Conservation (phyloP, 1,140 invertebrate species). For the Sycobia sp. region DNA sequence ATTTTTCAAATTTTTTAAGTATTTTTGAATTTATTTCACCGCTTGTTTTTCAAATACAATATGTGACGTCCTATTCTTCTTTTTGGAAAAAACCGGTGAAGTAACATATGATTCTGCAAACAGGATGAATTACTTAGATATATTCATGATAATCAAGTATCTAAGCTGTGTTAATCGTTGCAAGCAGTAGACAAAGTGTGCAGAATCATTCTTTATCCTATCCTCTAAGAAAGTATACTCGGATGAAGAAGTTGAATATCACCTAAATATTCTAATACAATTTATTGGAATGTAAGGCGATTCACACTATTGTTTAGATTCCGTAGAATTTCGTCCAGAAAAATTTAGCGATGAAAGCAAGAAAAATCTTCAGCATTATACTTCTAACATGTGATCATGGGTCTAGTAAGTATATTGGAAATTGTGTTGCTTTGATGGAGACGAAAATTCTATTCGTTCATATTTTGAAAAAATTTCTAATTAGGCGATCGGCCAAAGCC, state of each 20-base stretch:
- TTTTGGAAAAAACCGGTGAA: constrained; percentile 54
- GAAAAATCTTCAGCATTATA: constrained; percentile 44
- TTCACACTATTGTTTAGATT: constrained; percentile 59
- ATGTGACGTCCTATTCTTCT: constrained; percentile 64
- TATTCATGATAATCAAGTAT: constrained; percentile 58
- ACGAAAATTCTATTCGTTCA: constrained; percentile 50
- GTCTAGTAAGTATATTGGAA: constrained; percentile 58
- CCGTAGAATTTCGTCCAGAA: constrained; percentile 63
- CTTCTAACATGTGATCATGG: constrained; percentile 65
- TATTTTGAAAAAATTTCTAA: constrained; percentile 46
- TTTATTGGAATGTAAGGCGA: constrained; percentile 62
- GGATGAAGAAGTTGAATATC: constrained; percentile 42
- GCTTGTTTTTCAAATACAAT: too few species aligned
- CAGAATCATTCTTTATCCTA: constrained; percentile 47
- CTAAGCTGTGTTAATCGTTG: constrained; percentile 65
- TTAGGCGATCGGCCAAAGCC: constrained; percentile 50
- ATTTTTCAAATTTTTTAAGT: constrained; percentile 51
- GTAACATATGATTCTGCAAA: constrained; percentile 42
- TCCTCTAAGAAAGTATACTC: constrained; percentile 22
- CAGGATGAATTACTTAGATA: constrained; percentile 45
- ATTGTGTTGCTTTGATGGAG: constrained; percentile 59
- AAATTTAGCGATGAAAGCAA: constrained; percentile 61
- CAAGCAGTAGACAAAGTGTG: constrained; percentile 60
- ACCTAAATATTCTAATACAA: constrained; percentile 52
- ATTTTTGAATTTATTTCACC: constrained; percentile 52